Evolutionary conservation across 1,140 invertebrate species (phyloP).

Genomic region (Calephelis nemesis): DNA sequence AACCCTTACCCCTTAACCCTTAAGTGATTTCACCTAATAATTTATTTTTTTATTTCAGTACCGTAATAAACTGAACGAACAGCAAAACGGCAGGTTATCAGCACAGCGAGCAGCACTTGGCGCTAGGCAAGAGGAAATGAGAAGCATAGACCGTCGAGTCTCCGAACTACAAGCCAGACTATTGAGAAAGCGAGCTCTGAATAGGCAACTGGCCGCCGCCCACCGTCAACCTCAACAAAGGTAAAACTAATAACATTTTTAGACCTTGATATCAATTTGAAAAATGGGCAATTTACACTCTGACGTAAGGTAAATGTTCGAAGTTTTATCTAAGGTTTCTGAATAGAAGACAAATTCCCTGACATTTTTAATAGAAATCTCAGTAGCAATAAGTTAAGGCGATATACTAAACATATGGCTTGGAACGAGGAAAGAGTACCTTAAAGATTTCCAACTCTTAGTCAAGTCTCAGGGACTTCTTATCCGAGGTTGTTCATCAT

Average conservation of each 20-base stretch:
- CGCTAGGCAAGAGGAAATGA: slow-evolving; percentile 93
- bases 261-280: background rate
- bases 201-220: slow-evolving; percentile 90
- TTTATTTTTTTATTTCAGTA: slow-evolving; percentile 82
- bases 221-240: slow-evolving; percentile 78
- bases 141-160: slow-evolving; percentile 94
- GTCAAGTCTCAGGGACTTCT: too few species aligned
- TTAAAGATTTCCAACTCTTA: too few species aligned
- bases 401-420: too few species aligned
- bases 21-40: too few species aligned
- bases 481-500: too few species aligned
- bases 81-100: slow-evolving; percentile 92
- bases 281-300: slow-evolving; percentile 1
- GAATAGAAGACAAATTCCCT: too few species aligned
- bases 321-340: too few species aligned
- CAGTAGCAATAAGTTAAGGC: too few species aligned
- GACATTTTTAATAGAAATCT: too few species aligned
- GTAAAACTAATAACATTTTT: slow-evolving; percentile 31
- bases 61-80: slow-evolving; percentile 96
- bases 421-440: too few species aligned
- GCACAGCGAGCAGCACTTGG: slow-evolving; percentile 92
- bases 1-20: too few species aligned
- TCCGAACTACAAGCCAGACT: slow-evolving; percentile 94
- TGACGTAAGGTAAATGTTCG: background rate
- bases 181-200: slow-evolving; percentile 91